Evolutionary conservation across 1,140 invertebrate species (phyloP).

Genomic region (Polyergus mexicanus): DNA sequence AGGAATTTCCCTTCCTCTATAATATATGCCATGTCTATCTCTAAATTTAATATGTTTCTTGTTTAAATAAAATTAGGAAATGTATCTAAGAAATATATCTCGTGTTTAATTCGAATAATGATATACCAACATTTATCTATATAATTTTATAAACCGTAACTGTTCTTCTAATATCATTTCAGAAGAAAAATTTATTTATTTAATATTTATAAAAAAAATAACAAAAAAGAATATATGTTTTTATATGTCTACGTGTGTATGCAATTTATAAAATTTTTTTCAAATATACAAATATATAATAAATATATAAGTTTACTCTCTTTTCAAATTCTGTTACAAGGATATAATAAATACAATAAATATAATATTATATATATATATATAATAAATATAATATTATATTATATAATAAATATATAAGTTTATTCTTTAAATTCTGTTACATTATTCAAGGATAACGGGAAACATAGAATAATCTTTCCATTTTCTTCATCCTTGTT

Average conservation of each 20-base stretch:
- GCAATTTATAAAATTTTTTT: too few species aligned
- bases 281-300: too few species aligned
- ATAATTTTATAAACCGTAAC: not conserved
- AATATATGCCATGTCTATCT: not conserved
- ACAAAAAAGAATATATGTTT: too few species aligned
- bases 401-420: not conserved
- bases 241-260: too few species aligned
- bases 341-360: too few species aligned
- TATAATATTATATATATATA: too few species aligned
- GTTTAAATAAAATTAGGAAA: slow-evolving; percentile 4
- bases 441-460: slow-evolving; percentile 7
- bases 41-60: slow-evolving; percentile 10
- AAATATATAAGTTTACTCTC: too few species aligned
- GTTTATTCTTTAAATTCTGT: not conserved
- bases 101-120: not conserved
- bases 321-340: too few species aligned
- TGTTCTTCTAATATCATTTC: not conserved
- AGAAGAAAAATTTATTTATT: not conserved
- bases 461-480: not conserved
- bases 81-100: not conserved
- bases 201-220: too few species aligned
- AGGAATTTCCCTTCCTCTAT: slow-evolving; percentile 16
- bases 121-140: slow-evolving; percentile 15
- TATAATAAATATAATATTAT: too few species aligned
- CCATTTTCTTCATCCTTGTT: not conserved